Base-by-base conservation (phyloP, 1,140 invertebrate species). In the Euura saliciscinereae region DNA sequence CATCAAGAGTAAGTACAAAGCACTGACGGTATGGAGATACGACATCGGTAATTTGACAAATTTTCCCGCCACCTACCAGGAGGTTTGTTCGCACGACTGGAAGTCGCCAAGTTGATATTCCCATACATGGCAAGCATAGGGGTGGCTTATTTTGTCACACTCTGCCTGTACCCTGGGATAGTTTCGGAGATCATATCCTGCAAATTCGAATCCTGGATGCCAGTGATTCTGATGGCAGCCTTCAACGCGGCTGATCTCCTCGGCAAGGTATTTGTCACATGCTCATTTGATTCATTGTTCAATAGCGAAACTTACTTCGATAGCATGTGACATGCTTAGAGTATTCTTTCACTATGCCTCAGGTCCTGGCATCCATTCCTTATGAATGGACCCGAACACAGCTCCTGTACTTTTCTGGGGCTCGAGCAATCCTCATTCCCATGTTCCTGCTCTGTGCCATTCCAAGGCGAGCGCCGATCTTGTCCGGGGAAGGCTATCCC, bases 101-200 rank as follows among this genome's bases (percentile, higher is more conserved):
- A 93, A 74, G 94, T 96, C 0, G 91, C 94, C 1, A 92, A 94
- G 76, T 89, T 91, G 0, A 95, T 97, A 74, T 96, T 95, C 86
- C 95, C 95, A 0, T 96, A 96, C 84, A 97, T 97, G 95, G 87
- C 94, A 11, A 94, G 94, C 13, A 97, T 97, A 71, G 92, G 92
- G 1, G 83, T 96, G 44, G 94, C 95, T 11, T 97, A 97, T 80
- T 95, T 95, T 79, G 94, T 96, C 0, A 97, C 96, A 0, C 88
- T 97, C 1, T 95, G 93, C 72, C 87, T 97, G 2, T 98, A 97
- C 80, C 96, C 96, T 3, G 96, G 96, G 44, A 96, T 98, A 43
- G 91, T 95, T 71, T 95, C 95, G 0, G 95, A 97, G 85, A 93
- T 98, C 45, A 90, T 92, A 46, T 96, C 94, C 45, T 97, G 95